Evolutionary conservation across 2,113 vertebrate species (phyloP), one percentile per base, ranked within the genome.

Genomic region (Fregetta grallaria): DNA sequence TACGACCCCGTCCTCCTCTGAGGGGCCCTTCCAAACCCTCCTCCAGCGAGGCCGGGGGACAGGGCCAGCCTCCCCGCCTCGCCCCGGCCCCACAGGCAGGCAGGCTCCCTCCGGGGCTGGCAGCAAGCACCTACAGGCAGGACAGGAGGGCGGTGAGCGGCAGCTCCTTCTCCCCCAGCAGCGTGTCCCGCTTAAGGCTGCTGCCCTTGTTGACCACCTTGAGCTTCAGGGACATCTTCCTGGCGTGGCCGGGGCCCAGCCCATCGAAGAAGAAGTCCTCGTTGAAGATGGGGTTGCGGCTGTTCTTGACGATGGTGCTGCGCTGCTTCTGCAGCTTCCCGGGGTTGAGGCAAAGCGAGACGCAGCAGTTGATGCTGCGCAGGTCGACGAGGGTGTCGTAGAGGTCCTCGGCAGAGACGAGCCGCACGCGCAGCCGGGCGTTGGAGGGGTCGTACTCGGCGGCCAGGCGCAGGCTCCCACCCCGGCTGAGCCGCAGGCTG

Each of bases 191-290:
- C 97, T 99, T 99, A 15, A 99, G 98, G 96, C 99, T 99, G 95
- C 99, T 98, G n/a, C 99, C 99, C 90, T 99, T 99, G 97, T 99
- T 99, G 36, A 99, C 99, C 97, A 99, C 99, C 95, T 99, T 99
- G 96, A 99, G 97, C 97, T 99, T 99, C 86, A 99, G 98, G 6
- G 98, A 98, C 97, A 99, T 98, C 95, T 98, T 99, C 92, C 99
- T 99, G 77, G 97, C 98, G 5, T 99, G 99, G 25, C 98, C 97
- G 0, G 98, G 96, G 16, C 99, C 98, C 90, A 99, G 97, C 10
- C 99, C 98, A 7, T 99, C 99, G 23, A 99, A 99, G 98, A 99
- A 99, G 97, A 99, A 99, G 97, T 99, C 99, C 97, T 99, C 99
- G 6, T 99, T 99, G 98, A 99, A 99, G 95, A 99, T 75, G 0